Evolutionary conservation across 2,113 vertebrate genomes (phyloP), one percentile per base, ranked within the genome.

Genomic region (Hippocampus guttulatus): DNA sequence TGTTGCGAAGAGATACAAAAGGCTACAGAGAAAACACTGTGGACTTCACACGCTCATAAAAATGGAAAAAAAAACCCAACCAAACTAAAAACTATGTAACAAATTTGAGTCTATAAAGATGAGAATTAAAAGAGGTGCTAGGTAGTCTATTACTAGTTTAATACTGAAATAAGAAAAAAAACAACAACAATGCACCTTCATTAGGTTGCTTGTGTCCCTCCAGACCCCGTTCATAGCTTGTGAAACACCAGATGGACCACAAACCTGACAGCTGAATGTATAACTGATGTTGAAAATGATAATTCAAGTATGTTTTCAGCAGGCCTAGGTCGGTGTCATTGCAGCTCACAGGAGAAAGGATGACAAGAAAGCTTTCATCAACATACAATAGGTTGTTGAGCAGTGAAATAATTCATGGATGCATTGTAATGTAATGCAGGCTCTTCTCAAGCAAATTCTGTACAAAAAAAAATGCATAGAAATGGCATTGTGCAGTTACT

Each of bases 201-300:
- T 70, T 49, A 30, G 64, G 67, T 84, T 47, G 27, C 33, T 81
- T 76, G 73, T 73, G 85, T 75, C 85, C 88, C 90, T 93, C 91
- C 90, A 75, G 69, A 95, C 93, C 90, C 93, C 90, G 85, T 74
- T 97, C 95, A 96, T 92, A 75, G 92, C 94, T 93, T 75, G 25
- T 51, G 27, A 51, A 78, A 74, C 82, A 73, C 75, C 61, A 75
- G 66, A 76, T 75, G 66, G 25, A 72, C 75, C 27, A 27, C 25
- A 64, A 14, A 38, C 62, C 69, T 43, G 65, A 58, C 67, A 76
- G 75, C 64, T 76, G 71, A 69, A 60, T 25, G 30, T 70, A 23
- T 71, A 68, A 67, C 10, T 69, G 61, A 73, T 64, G 64, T 67
- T 54, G 57, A 57, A 58, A 70, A 68, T 66, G 69, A 80, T 61